Base-by-base conservation (phyloP, 23 tunicate genomes). In the Diplosoma virens region DNA sequence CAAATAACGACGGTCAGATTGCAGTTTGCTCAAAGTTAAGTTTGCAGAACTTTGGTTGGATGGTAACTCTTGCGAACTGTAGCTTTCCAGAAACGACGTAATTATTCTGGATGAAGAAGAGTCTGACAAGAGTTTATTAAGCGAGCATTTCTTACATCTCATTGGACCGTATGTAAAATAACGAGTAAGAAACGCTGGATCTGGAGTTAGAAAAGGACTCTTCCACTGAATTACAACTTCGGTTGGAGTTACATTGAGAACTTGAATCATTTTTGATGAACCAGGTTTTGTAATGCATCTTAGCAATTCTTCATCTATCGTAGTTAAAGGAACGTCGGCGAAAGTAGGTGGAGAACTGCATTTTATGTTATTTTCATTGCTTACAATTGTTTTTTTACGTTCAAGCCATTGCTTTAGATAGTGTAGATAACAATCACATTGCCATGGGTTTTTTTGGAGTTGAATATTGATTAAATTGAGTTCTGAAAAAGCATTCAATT, bases 371-470 rank as follows among this genome's bases (percentile, higher is more conserved):
- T 81, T 71, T 17, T 63, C 80, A 53, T 27, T 63, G 78, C 85
- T 84, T 34, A 85, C 28, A 2, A 37, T 23, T n/a, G 50, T 35
- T 5, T 2, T 26, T 35, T 79, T 36, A 11, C 47, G 56, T 18
- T 79, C 61, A 6, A 85, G 71, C 97, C 92, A 91, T 21, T 28
- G 54, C 37, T 94, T 87, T 6, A 94, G 66, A 52, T 82, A 82
- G 29, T 33, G 3, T 68, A 89, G 53, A 59, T 89, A 59, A 22
- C 78, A 74, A 53, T 89, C 85, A 80, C 96, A 89, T 23, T 36
- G 67, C 96, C 96, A 89, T 16, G 89, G 96, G 48, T 89, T 89
- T 77, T 71, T 66, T 6, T 78, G 80, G 0, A 89, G 66, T 2
- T 71, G 30, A 33, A 78, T 29, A 3, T 81, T 22, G 2, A 30